Base-by-base conservation (phyloP, 1,140 invertebrate genomes). In the Meloidogyne chitwoodi region DNA sequence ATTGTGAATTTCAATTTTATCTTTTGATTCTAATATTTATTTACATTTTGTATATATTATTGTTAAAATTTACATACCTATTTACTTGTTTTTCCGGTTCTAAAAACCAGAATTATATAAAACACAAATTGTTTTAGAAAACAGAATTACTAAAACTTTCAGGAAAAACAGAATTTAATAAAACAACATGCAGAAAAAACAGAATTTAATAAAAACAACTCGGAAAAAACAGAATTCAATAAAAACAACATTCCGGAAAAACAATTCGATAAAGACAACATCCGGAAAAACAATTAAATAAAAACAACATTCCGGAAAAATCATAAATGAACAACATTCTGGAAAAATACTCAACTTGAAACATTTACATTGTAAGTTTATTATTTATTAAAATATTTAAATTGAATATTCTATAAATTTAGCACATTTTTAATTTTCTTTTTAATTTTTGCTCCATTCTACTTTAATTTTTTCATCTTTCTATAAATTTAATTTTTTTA, bases 381-480 rank as follows among this genome's bases (percentile, higher is more conserved):
- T 56, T 56, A 16, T 56, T n/a, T 56, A 56, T 19, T 4, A n/a
- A n/a, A 19, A 56, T 48, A 48, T 56, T 56, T 19, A 4, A 56
- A n/a, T 56, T 56, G 5, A 4, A n/a, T n/a, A n/a, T 56, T 56
- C n/a, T 19, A 19, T 48, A 14, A 44, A 14, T 44, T 44, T 14
- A 2, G 4, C 16, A 16, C 1, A 3, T 48, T 31, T 31, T 31
- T 31, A 2, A 16, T 19, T 48, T 5, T 48, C 5, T 8, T n/a
- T 38, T 73, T 64, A 73, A 61, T 61, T 73, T 64, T 73, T 73
- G 44, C 70, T 73, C 70, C 70, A 73, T 62, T 73, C 70, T 34
- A 73, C 70, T 38, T 73, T 73, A 24, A 73, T 73, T 24, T 73
- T 73, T 22, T 73, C 70, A 73, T 73, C 70, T 29, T 73, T 73